Base-by-base conservation (phyloP, 2,113 vertebrate genomes). In the Clarias magur region DNA sequence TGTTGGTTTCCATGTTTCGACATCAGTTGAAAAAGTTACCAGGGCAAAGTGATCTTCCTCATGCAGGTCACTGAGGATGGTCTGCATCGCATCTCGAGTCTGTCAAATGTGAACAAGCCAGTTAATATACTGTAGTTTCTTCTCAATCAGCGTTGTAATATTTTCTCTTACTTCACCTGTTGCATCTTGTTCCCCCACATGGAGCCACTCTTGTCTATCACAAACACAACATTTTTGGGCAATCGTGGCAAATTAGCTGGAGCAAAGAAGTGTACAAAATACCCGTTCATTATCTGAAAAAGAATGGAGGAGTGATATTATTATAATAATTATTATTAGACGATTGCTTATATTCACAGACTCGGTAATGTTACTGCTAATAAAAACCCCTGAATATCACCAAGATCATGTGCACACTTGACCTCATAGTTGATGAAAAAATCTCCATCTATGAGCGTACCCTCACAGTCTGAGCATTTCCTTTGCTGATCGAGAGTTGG, bases 341-440 rank as follows among this genome's bases (percentile, higher is more conserved):
- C 1, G 38, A 60, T 34, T 63, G 16, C 67, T 68, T 5, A 19
- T 38, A 12, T 2, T 25, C 53, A 72, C 3, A 82, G 38, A 27
- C 12, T 54, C n/a, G 59, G 34, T 30, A 57, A 56, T 25, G 54
- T 63, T 72, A 42, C 34, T 68, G 60, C 23, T 34, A 23, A 59
- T 30, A 84, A 21, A 56, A 75, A 27, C 80, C 86, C 97, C 95
- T 98, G 96, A 81, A 99, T 93, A 86, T 97, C 96, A 10, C 97
- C 96, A 13, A 94, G 79, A 21, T 88, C 83, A 10, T 76, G 59
- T 72, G 92, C 94, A 89, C 96, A 93, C 12, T 95, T 96, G 86
- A 99, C 97, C 8, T 99, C 97, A 0, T 99, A 99, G 23, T 88
- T 97, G 72, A 99, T 94, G 88, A 88, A 91, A 90, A 99, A 97